phyloP scores from a whole-genome alignment of 2,113 vertebrate species.

The Cichladusa arquata region DNA sequence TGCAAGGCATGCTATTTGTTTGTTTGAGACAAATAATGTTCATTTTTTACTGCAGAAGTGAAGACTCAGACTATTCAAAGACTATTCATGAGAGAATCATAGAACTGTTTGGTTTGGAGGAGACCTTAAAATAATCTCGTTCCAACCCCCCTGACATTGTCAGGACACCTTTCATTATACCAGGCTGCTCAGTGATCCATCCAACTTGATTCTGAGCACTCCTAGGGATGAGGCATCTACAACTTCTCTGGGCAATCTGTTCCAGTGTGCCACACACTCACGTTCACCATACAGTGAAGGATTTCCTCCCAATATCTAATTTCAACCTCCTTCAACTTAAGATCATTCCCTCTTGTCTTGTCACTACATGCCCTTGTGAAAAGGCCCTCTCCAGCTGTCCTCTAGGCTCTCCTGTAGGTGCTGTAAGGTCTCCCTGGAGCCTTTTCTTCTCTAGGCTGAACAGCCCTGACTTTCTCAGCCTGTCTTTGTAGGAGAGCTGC shows the following conservation, averaged over 20 bases:
- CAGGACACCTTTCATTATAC: neutral
- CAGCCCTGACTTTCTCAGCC: neutral
- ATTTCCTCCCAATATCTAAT: neutral
- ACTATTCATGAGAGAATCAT: neutral
- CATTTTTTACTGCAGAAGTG: neutral
- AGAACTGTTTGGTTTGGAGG: neutral
- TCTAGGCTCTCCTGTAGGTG: neutral
- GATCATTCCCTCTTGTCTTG: neutral
- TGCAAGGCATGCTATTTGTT: neutral
- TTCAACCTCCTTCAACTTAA: neutral
- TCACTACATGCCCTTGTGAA: neutral
- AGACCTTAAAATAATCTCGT: neutral
- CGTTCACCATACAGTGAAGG: neutral
- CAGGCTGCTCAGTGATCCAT: neutral
- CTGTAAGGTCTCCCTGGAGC: neutral
- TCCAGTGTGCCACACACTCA: neutral
- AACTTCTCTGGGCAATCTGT: neutral
- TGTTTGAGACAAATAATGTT: neutral
- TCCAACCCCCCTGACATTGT: fast-evolving
- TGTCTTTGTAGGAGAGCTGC: neutral
- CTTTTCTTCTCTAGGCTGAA: neutral
- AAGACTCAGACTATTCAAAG: neutral
- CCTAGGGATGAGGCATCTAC: neutral
- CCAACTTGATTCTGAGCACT: neutral
- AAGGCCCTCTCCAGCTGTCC: neutral